A percentile compares a stretch with the other conserved stretches of the same genome.
These are phyloP conservation scores for Maylandia zebra DNA, from an alignment of 2,113 vertebrate species.

Conservation along the genomic window DNA sequence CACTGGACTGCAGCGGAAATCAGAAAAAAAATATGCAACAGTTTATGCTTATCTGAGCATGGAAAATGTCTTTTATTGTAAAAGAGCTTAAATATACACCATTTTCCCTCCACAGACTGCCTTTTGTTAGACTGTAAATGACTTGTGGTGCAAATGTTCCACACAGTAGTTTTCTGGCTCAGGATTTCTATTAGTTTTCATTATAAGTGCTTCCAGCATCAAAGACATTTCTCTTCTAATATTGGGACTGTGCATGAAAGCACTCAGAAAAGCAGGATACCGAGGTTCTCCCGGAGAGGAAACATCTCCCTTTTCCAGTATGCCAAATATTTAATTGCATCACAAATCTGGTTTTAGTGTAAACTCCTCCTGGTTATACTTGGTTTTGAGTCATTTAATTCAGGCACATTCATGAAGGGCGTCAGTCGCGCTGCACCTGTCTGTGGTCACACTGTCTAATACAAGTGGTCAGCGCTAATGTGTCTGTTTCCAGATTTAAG, in stretches of 20 bases:
- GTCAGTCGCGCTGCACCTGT: constrained; percentile 55
- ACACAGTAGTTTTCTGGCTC: not conserved
- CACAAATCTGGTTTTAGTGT: constrained; percentile 11
- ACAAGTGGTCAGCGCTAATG: constrained; percentile 15
- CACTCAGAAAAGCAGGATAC: not conserved
- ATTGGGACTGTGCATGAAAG: not conserved
- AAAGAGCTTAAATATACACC: not conserved
- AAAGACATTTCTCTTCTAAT: not conserved
- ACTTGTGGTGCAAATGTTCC: not conserved
- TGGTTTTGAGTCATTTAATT: constrained; percentile 19
- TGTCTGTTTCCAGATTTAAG: not conserved
- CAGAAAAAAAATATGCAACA: not conserved
- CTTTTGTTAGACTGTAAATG: not conserved
- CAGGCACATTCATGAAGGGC: constrained; percentile 32
- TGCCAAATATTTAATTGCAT: constrained; percentile 49
- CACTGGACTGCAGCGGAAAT: not conserved
- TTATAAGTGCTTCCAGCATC: not conserved
- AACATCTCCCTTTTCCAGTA: constrained; percentile 2
- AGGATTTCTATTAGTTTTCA: not conserved
- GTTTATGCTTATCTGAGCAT: not conserved
- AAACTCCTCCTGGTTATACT: constrained; percentile 13
- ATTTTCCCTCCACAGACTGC: not conserved
- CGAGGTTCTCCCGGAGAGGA: constrained; percentile 12
- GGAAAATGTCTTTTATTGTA: not conserved
- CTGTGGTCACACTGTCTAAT: constrained; percentile 37